These are phyloP conservation scores for Hermetia illucens DNA, from an alignment of 1,140 invertebrate genomes.

Conservation along the genomic window DNA sequence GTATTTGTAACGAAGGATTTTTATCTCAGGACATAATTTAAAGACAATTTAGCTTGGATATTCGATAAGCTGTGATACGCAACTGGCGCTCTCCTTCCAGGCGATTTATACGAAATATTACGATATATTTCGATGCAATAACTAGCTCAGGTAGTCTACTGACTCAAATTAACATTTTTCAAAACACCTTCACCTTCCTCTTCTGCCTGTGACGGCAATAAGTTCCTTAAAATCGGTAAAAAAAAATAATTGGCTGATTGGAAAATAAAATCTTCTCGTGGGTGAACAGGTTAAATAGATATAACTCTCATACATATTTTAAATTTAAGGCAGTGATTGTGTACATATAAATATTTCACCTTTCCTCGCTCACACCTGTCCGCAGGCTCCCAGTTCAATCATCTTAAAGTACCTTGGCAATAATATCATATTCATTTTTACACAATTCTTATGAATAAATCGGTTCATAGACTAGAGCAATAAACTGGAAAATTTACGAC, in stretches of 20 bases:
- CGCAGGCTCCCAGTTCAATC: no score
- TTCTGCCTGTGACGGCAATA: neutral
- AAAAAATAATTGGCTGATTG: neutral
- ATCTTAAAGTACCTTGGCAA: no score
- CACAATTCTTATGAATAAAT: no score
- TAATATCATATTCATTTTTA: no score
- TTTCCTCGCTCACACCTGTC: no score
- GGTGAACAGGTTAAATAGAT: neutral
- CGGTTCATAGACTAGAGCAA: no score
- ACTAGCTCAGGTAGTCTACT: neutral
- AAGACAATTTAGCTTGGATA: neutral
- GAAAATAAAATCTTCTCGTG: no score
- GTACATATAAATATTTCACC: neutral
- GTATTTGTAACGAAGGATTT: neutral
- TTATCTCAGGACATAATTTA: neutral
- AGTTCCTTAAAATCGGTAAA: neutral
- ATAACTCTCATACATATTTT: neutral
- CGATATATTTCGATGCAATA: neutral
- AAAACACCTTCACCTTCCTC: no score
- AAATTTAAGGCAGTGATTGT: constrained; percentile 7
- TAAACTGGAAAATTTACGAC: no score
- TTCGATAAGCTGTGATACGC: neutral
- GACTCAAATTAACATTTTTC: no score
- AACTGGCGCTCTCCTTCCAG: neutral
- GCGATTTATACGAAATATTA: neutral